Base-by-base conservation (phyloP, 2,888 invertebrate species). In the Tetragonisca angustula region DNA sequence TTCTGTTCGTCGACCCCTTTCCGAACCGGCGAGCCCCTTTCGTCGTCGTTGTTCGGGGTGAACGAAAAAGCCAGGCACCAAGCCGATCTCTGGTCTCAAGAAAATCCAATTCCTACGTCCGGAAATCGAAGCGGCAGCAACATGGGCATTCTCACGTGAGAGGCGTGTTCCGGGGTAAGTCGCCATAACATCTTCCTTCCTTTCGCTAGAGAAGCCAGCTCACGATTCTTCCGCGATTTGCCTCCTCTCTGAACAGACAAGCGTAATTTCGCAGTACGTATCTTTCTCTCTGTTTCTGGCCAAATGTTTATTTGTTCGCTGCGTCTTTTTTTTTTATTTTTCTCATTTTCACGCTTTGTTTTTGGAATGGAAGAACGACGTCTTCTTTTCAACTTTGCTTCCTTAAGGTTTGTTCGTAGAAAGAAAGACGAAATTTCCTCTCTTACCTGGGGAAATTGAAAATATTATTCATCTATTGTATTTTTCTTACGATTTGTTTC, bases 81-180 rank as follows among this genome's bases (percentile, higher is more conserved):
- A 9, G 65, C 61, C n/a, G 36, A 36, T 65, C 64, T 65, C 32
- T 5, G 36, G 43, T n/a, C 36, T 2, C n/a, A 32, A 15, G 32
- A 24, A 19, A 32, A 27, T 43, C 17, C 24, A 24, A 61, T 64
- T 70, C 15, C 4, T 70, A 5, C 62, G 52, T 17, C 43, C 52
- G 79, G 54, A 49, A 70, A 70, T 65, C 81, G 68, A 68, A 54
- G 76, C 73, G 15, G 11, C 56, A 59, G 2, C 32, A 24, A 61
- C 56, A 85, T 83, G 84, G 50, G 59, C 64, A 81, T 81, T 81
- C 76, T 80, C 79, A 64, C 68, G 85, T 84, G 81, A 85, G 77
- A 80, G 80, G 84, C 76, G 80, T 77, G 80, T 76, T 77, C 74
- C 72, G 27, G 61, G 81, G 85, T 85, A 84, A 85, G 85, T 85